Base-by-base conservation (phyloP, 2,113 vertebrate genomes). In the Gopherus evgoodei region DNA sequence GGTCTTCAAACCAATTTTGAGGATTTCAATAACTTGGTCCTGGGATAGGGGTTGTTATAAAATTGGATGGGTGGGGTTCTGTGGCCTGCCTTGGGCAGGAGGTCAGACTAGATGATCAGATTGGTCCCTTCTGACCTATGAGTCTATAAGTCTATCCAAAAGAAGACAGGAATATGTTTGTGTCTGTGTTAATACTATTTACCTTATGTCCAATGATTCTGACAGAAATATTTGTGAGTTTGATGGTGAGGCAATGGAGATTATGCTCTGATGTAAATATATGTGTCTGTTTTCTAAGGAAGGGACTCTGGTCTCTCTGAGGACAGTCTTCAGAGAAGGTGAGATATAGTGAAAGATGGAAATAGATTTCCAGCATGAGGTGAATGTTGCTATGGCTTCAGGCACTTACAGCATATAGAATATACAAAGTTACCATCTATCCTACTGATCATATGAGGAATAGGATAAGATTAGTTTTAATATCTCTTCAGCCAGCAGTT, bases 381-480 rank as follows among this genome's bases (percentile, higher is more conserved):
- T 75, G 44, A 53, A 89, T 95, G 93, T 95, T 97, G 80, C 90
- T 93, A 95, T 94, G 93, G 78, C 93, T 96, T 93, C 94, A 94
- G 95, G 81, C 82, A 91, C 81, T 86, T 89, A 81, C 56, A 86
- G 84, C 11, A 88, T 86, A 81, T 24, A 94, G 95, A 94, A 95
- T 89, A 35, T 86, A 93, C 49, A 85, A 93, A 93, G 72, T 91
- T 91, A 81, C 88, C 83, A 90, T 94, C 87, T 90, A 94, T 92
- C 96, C 80, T 85, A 88, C 83, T 96, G 86, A 95, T 96, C 90
- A 95, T 12, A 49, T 93, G 89, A 81, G 87, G 69, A 98, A 92
- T 52, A 81, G 31, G 53, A 83, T 91, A 96, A 81, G 35, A 96
- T 92, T 81, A 93, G 31, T 21, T 96, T 91, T 86, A 93, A 54